phyloP scores from a whole-genome alignment of 2,113 vertebrate species.

The Chloebia gouldiae region DNA sequence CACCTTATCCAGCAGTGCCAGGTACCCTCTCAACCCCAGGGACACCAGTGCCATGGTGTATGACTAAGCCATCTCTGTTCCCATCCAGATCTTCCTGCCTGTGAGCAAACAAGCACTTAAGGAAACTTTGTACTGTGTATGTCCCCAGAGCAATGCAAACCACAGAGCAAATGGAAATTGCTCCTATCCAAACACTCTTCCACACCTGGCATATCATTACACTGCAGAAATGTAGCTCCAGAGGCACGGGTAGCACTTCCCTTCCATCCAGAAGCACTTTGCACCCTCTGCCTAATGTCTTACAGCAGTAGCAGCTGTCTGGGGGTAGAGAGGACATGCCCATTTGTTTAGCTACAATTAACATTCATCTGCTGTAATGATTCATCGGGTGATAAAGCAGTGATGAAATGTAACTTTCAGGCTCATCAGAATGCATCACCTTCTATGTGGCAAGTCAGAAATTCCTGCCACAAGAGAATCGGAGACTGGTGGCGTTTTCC shows the following conservation, averaged over 20 bases:
- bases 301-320: slow-evolving; percentile 60
- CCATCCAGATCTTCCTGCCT: not conserved
- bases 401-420: slow-evolving; percentile 64
- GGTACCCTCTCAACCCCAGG: too few species aligned
- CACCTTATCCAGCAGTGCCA: not conserved
- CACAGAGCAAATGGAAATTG: slow-evolving; percentile 3
- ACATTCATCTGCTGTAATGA: slow-evolving; percentile 64
- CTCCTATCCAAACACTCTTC: slow-evolving; percentile 1
- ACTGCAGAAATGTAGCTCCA: not conserved
- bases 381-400: slow-evolving; percentile 61
- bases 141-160: not conserved
- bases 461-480: slow-evolving; percentile 43
- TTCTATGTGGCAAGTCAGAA: slow-evolving; percentile 42
- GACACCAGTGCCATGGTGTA: not conserved
- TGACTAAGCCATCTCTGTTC: not conserved
- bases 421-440: slow-evolving; percentile 59
- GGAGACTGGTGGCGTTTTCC: not conserved
- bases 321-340: slow-evolving; percentile 54
- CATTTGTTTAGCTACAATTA: slow-evolving; percentile 69
- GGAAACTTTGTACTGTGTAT: not conserved
- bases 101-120: not conserved
- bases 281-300: slow-evolving; percentile 51
- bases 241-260: not conserved
- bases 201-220: slow-evolving; percentile 40
- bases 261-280: slow-evolving; percentile 47